Percentiles rank a stretch among this genome's conserved stretches.
These are phyloP conservation scores for Oscheius onirici DNA, from an alignment of 2,888 invertebrate genomes.

Conservation along the genomic window DNA sequence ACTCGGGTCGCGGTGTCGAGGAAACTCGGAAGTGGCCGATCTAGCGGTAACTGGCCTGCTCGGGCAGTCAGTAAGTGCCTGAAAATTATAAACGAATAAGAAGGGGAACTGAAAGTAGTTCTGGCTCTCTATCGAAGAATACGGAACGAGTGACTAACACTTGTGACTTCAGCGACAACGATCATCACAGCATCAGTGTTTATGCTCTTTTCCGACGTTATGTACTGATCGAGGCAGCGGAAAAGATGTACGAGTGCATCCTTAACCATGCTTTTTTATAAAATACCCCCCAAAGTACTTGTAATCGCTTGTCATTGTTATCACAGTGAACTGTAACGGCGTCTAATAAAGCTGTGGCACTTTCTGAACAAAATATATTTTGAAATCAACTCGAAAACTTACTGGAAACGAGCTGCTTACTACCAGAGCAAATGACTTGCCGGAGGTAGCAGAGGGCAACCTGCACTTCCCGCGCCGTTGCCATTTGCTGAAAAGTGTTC, in stretches of 20 bases:
- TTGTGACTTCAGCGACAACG: constrained; percentile 25
- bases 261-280: background rate
- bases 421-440: constrained; percentile 30
- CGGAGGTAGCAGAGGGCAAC: constrained; percentile 34
- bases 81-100: background rate
- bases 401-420: constrained; percentile 23
- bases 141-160: constrained; percentile 9
- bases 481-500: constrained; percentile 30
- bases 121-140: background rate
- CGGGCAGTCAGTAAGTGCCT: constrained; percentile 29
- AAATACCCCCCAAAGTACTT: background rate
- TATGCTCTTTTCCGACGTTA: constrained; percentile 1
- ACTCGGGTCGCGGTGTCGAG: constrained; percentile 9
- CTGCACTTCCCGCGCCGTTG: constrained; percentile 26
- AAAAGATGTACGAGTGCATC: constrained; percentile 23
- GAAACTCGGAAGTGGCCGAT: constrained; percentile 12
- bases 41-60: constrained; percentile 5
- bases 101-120: background rate
- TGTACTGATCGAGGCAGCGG: constrained; percentile 28
- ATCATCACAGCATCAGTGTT: constrained; percentile 29
- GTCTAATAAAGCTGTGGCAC: constrained; percentile 47
- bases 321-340: constrained; percentile 45
- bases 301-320: constrained; percentile 33
- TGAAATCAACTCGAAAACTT: background rate
- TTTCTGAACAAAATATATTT: constrained; percentile 33